Base-by-base conservation (phyloP, 64 coral and sea anemone species). In the Actinia tenebrosa region DNA sequence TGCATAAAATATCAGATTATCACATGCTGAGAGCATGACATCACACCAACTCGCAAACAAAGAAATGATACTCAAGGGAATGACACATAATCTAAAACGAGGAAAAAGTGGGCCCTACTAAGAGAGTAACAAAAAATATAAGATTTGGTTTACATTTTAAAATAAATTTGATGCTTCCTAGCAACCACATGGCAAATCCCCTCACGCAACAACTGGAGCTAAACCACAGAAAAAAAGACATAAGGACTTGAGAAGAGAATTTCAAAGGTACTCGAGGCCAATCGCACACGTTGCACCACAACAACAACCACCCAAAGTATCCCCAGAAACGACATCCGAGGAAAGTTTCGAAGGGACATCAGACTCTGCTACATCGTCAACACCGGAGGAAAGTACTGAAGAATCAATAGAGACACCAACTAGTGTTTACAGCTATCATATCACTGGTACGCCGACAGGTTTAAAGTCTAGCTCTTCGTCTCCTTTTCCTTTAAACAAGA, bases 401-500 rank as follows among this genome's bases (percentile, higher is more conserved):
- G 69, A 30, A 72, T 26, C 26, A 72, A n/a, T 10, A 72, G 69
- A 75, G 15, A 75, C 25, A 27, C 27, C 69, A 75, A 75, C 27
- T 30, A 75, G 69, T 42, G 69, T 75, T 26, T 75, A 75, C 11
- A 75, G 69, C 25, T 75, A 75, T 75, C 17, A 81, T 7, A 81
- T 45, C 79, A 81, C 43, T 20, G 79, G 79, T 2, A 81, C 79
- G 1, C 79, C 79, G 46, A 2, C 44, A 52, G 14, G 44, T n/a
- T 14, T 81, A 1, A 81, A 81, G 50, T 81, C 79, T 23, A 81
- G 79, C 27, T 45, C 79, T 0, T 81, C 79, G 50, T 81, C 79
- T 9, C 79, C 79, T 45, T 53, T 18, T 5, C 79, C 79, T 45
- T 45, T 53, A 52, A 81, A 5, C 19, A 81, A 53, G 45, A 81